Evolutionary conservation across 2,797 vertebrate species (phyloP).

Genomic region (Microtus californicus): DNA sequence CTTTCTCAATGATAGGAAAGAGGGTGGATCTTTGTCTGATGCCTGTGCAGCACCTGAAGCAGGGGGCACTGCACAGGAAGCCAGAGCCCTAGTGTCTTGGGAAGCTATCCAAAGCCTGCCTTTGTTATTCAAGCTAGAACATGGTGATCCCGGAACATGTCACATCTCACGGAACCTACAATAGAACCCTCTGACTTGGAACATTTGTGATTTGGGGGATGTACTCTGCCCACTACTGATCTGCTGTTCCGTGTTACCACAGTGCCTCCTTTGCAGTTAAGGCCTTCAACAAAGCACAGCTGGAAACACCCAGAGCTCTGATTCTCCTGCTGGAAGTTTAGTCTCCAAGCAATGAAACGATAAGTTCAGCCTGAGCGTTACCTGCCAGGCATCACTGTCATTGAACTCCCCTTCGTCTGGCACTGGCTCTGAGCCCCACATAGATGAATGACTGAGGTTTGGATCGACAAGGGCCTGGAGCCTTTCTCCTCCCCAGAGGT

Average conservation of each 20-base stretch:
- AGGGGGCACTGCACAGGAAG: neutral
- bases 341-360: neutral
- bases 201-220: neutral
- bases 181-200: neutral
- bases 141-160: neutral
- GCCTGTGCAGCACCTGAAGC: neutral
- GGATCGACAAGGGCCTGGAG: neutral
- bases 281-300: neutral
- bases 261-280: neutral
- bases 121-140: slow-evolving; percentile 23
- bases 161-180: neutral
- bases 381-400: slow-evolving; percentile 32
- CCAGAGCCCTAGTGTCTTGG: slow-evolving; percentile 2
- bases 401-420: slow-evolving; percentile 46
- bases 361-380: neutral
- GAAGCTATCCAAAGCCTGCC: neutral
- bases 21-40: neutral
- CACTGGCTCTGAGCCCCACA: slow-evolving; percentile 4
- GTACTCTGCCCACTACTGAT: neutral
- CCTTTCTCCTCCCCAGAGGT: neutral
- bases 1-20: neutral
- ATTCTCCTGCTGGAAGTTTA: slow-evolving; percentile 59
- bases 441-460: slow-evolving; percentile 5
- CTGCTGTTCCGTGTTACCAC: neutral
- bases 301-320: neutral